Evolutionary conservation across 1,140 invertebrate genomes (phyloP).

Genomic region (Leptinotarsa undecemlineata): DNA sequence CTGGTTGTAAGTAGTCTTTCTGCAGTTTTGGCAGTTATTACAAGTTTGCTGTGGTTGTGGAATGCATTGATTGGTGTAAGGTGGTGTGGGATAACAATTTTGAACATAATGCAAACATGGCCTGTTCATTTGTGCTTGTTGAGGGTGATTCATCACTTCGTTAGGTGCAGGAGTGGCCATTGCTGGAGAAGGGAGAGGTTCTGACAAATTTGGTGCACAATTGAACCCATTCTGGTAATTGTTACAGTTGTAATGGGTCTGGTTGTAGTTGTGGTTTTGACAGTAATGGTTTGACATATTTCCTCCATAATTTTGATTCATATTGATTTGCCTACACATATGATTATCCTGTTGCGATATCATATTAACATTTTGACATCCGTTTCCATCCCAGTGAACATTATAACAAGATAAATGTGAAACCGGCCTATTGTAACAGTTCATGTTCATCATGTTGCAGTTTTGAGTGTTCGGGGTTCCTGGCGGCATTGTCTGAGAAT

Average conservation of each 20-base stretch:
- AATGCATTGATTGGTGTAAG: constrained; percentile 36
- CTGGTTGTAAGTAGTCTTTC: constrained; percentile 41
- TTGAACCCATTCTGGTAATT: constrained; percentile 29
- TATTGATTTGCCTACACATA: constrained; percentile 34
- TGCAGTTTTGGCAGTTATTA: constrained; percentile 32
- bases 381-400: constrained; percentile 32
- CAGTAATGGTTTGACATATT: constrained; percentile 55
- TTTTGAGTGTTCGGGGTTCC: constrained; percentile 39
- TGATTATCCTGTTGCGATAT: constrained; percentile 36
- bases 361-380: constrained; percentile 35
- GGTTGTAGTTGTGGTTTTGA: constrained; percentile 36
- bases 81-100: constrained; percentile 43
- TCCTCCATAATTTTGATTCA: constrained; percentile 28
- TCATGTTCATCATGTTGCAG: constrained; percentile 47
- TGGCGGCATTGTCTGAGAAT: constrained; percentile 35
- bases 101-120: constrained; percentile 56
- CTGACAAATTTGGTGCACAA: constrained; percentile 49
- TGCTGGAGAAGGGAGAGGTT: constrained; percentile 63
- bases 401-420: constrained; percentile 38
- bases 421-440: constrained; percentile 34
- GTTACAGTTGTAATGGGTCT: constrained; percentile 34
- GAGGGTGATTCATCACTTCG: constrained; percentile 57
- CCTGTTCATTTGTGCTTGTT: constrained; percentile 58
- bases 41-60: constrained; percentile 26
- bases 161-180: constrained; percentile 62